phyloP scores from a whole-genome alignment of 2,113 vertebrate species.

The Pelobates fuscus region DNA sequence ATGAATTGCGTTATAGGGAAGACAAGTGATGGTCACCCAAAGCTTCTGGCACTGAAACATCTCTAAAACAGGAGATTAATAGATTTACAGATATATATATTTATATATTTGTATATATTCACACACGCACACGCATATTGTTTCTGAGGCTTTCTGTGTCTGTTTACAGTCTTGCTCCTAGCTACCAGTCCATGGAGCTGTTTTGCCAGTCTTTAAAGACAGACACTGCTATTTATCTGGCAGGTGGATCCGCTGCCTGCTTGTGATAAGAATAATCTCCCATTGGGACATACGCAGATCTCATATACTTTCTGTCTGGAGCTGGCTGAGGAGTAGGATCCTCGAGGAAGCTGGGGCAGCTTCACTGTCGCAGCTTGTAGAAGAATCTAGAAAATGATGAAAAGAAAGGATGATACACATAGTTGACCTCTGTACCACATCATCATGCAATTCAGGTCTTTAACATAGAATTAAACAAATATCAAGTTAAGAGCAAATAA shows the following conservation, averaged over 20 bases:
- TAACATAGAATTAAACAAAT: too few species aligned
- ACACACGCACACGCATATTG: constrained; percentile 54
- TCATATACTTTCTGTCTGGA: constrained; percentile 92
- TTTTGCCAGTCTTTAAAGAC: constrained; percentile 77
- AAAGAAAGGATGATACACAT: too few species aligned
- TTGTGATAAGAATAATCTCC: constrained; percentile 92
- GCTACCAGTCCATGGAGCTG: constrained; percentile 55
- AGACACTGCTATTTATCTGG: constrained; percentile 92
- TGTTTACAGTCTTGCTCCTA: constrained; percentile 68
- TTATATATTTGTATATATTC: constrained; percentile 58
- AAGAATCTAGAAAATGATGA: constrained; percentile 78
- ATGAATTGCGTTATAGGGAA: constrained; percentile 13
- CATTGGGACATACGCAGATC: constrained; percentile 94
- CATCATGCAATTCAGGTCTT: too few species aligned
- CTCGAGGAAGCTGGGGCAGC: constrained; percentile 89
- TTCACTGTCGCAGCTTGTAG: constrained; percentile 90
- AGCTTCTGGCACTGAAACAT: constrained; percentile 83
- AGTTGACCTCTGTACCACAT: too few species aligned
- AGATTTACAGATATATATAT: constrained; percentile 72
- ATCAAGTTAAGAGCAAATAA: too few species aligned
- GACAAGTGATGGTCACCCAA: constrained; percentile 75
- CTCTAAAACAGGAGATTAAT: constrained; percentile 79
- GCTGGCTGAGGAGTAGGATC: constrained; percentile 84
- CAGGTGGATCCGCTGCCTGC: constrained; percentile 91
- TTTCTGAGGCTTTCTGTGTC: constrained; percentile 73